Conservation (phyloP, 2,113 vertebrate genomes). For the Scartelaos histophorus region DNA sequence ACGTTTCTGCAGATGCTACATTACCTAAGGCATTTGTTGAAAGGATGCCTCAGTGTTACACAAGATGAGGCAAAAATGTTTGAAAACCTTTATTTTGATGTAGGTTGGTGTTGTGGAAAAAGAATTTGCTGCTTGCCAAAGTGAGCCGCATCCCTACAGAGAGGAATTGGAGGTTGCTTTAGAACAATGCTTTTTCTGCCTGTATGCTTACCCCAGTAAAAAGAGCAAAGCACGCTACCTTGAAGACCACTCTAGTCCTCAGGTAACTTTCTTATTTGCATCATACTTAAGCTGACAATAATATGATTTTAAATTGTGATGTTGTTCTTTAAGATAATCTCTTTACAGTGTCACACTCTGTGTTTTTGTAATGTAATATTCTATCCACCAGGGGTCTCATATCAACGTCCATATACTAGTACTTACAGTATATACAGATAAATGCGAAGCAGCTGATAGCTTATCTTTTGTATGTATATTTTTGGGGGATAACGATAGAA, state of each 20-base stretch:
- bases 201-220: slow-evolving; percentile 94
- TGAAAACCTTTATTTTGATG: slow-evolving; percentile 11
- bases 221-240: slow-evolving; percentile 97
- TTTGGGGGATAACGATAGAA: too few relatives aligned
- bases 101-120: slow-evolving; percentile 89
- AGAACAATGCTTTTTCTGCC: slow-evolving; percentile 96
- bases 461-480: neutral
- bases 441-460: neutral
- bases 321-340: neutral
- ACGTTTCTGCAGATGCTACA: neutral
- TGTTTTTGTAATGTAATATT: slow-evolving; percentile 41
- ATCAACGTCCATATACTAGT: neutral
- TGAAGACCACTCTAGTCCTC: slow-evolving; percentile 93
- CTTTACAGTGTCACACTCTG: neutral
- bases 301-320: neutral
- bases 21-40: neutral
- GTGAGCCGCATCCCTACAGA: slow-evolving; percentile 88
- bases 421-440: neutral
- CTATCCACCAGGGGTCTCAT: slow-evolving; percentile 46
- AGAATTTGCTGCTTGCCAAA: slow-evolving; percentile 81
- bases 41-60: neutral
- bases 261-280: slow-evolving; percentile 73
- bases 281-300: neutral
- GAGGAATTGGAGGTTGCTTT: slow-evolving; percentile 95
- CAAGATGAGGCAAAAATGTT: slow-evolving; percentile 1